These are phyloP conservation scores for Machimus rusticus DNA, from an alignment of 2,888 invertebrate species.

Conservation along the genomic window DNA sequence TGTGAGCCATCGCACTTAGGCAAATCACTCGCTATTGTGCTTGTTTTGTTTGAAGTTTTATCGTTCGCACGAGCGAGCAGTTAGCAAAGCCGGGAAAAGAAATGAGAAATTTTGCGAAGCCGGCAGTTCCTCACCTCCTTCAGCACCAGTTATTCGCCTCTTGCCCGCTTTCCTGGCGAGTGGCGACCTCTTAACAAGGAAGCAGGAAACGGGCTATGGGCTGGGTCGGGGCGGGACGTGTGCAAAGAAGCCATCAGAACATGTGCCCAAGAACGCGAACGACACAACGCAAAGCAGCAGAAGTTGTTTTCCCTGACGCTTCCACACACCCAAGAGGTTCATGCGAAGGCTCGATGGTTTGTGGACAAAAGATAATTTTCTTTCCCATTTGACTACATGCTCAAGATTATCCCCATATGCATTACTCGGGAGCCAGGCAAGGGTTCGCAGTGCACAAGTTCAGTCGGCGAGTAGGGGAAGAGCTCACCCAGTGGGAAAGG, in stretches of 20 bases:
- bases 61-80: constrained; percentile 8
- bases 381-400: constrained; percentile 2
- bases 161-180: neutral
- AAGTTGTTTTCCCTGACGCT: neutral
- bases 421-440: neutral
- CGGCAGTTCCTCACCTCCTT: neutral
- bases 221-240: neutral
- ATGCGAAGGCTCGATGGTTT: neutral
- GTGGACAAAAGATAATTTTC: constrained; percentile 19
- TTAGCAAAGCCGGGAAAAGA: neutral
- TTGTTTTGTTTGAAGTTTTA: neutral
- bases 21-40: constrained; percentile 17
- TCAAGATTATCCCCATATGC: neutral
- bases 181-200: neutral
- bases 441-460: neutral
- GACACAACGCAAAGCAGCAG: neutral
- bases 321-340: neutral
- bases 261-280: neutral
- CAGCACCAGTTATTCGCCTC: neutral
- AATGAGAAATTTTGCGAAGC: neutral
- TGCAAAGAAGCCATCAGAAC: neutral
- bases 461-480: neutral
- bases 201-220: neutral
- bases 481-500: neutral
- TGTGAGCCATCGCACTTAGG: neutral